These are phyloP conservation scores for Sarotherodon lohbergeri DNA, from an alignment of 2,113 vertebrate genomes.

Conservation along the genomic window DNA sequence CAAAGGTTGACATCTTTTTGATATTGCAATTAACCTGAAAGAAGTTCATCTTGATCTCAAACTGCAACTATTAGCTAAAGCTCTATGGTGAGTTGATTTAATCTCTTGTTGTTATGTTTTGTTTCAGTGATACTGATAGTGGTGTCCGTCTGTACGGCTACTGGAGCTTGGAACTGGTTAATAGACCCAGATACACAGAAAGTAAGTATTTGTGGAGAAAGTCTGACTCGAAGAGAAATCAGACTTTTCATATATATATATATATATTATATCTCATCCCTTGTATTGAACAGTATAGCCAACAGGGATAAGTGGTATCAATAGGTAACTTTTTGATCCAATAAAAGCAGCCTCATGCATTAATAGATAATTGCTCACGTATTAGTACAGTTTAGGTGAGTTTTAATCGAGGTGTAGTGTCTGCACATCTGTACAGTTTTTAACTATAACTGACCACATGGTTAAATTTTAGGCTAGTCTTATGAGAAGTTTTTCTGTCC, in stretches of 20 bases:
- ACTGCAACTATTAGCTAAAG: not conserved
- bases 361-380: not conserved
- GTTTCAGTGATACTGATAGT: slow-evolving; percentile 95
- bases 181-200: slow-evolving; percentile 99
- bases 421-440: not conserved
- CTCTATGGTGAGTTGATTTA: not conserved
- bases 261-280: not conserved
- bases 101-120: not conserved
- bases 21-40: not conserved
- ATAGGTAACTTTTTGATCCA: not conserved
- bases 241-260: accelerated
- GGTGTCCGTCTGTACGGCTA: slow-evolving; percentile 96
- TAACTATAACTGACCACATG: not conserved
- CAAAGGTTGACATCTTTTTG: not conserved
- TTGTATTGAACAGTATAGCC: not conserved
- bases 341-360: not conserved
- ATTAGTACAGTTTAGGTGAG: not conserved
- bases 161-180: slow-evolving; percentile 98
- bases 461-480: not conserved
- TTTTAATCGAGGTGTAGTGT: not conserved
- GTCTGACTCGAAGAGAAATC: not conserved
- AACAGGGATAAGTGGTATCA: not conserved
- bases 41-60: not conserved
- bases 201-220: slow-evolving; percentile 60
- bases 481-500: not conserved